Conservation (phyloP, 2,113 vertebrate species). For the Heterotis niloticus region DNA sequence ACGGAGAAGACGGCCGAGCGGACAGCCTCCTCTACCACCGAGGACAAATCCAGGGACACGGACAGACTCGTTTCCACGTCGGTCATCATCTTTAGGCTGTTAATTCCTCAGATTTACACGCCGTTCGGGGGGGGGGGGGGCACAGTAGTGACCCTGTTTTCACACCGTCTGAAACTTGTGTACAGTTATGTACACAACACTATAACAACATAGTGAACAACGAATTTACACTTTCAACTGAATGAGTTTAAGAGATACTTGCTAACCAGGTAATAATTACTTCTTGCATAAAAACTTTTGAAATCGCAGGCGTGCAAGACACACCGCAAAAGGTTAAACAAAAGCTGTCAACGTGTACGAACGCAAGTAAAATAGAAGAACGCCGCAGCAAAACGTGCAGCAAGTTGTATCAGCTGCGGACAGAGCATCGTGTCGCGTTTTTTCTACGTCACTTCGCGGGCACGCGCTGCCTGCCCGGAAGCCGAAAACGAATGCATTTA, state of each 20-base stretch:
- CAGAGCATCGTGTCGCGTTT: not conserved
- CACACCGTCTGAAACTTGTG: not conserved
- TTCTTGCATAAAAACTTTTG: no score
- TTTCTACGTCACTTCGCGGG: not conserved
- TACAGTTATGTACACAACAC: not conserved
- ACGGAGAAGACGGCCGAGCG: slow-evolving; percentile 24
- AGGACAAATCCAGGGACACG: slow-evolving; percentile 19
- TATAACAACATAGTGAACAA: not conserved
- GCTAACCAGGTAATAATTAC: no score
- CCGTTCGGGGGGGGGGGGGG: not conserved
- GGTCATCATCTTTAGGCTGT: slow-evolving; percentile 8
- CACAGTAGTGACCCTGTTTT: not conserved
- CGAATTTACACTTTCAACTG: not conserved
- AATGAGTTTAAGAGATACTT: no score
- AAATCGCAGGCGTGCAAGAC: no score
- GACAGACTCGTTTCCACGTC: slow-evolving; percentile 18
- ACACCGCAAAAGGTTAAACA: no score
- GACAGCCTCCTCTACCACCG: slow-evolving; percentile 19
- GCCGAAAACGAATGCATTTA: no score
- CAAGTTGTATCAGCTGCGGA: not conserved
- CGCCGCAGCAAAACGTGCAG: not conserved
- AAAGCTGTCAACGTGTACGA: not conserved
- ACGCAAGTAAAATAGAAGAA: not conserved
- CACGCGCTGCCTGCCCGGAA: no score
- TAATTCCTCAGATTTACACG: not conserved